Conservation (phyloP, 2,797 vertebrate species). For the Rhincodon typus region DNA sequence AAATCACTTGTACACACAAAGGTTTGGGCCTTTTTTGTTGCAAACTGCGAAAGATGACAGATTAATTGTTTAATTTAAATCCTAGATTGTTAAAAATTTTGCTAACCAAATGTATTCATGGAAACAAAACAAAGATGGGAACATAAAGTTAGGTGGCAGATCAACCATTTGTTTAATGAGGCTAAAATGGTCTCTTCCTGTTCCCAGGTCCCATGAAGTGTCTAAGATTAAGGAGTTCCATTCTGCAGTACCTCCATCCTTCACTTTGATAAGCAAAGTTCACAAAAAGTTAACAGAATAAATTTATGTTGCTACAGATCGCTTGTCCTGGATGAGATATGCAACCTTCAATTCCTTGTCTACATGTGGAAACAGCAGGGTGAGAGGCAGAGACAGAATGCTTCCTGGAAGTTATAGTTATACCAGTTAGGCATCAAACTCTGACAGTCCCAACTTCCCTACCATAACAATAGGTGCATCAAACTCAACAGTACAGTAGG, state of each 20-base stretch:
- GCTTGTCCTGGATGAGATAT: neutral
- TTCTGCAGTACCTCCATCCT: neutral
- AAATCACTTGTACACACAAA: no score
- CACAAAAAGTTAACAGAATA: neutral
- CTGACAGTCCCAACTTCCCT: neutral
- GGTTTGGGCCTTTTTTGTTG: no score
- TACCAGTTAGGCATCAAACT: neutral
- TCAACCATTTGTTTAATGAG: neutral
- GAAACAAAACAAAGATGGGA: no score
- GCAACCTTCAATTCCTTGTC: neutral
- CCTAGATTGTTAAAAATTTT: no score
- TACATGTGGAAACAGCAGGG: neutral
- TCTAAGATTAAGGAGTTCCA: neutral
- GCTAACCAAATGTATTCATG: no score
- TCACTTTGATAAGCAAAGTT: neutral
- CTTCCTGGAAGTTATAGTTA: neutral
- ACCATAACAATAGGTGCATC: neutral
- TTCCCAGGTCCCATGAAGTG: neutral
- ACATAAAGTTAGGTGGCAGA: neutral
- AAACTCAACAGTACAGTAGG: neutral
- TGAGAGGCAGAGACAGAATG: neutral
- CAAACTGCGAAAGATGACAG: no score
- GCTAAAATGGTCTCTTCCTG: neutral
- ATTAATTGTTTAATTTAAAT: no score
- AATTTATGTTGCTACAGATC: neutral